Base-by-base conservation (phyloP, 2,797 vertebrate genomes). In the Varecia variegata region DNA sequence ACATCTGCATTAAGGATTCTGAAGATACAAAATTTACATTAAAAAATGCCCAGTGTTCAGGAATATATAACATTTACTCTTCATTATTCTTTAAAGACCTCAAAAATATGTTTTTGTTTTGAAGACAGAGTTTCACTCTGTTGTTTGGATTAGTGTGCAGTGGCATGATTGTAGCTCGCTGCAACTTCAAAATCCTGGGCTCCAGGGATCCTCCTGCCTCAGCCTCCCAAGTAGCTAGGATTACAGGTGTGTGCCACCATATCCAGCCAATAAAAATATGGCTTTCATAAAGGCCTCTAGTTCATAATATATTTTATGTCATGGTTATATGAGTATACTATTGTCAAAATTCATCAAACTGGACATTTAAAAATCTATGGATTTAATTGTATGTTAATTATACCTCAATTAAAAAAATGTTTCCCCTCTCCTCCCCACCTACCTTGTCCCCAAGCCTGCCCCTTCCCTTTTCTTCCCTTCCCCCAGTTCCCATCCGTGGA, bases 261-360 rank as follows among this genome's bases (percentile, higher is more conserved):
- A 32, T n/a, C 32, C 62, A n/a, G 62, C 7, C 32, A 65, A 65
- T 65, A 65, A 73, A 80, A 70, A 60, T 40, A 85, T 43, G 73
- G 54, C 38, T 95, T 92, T 79, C 45, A 47, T 82, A 91, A 93
- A 84, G 62, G 35, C 0, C 38, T 92, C 93, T 88, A 94, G 54
- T 86, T 27, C 60, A 56, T 45, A 3, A 81, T 54, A 80, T 65
- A 73, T 83, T 80, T 95, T 95, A 92, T 32, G 14, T 47, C 35
- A 70, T 90, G 12, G 23, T 60, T 73, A 83, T 43, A 54, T 20
- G 20, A 40, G 90, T 54, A 90, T 60, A 40, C 40, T 96, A 81
- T n/a, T 52, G n/a, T 73, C 62, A 86, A 96, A 82, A 56, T 21
- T 80, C 58, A 93, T 92, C 67, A 88, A 96, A 80, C 5, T 50